Conservation (phyloP, 2,113 vertebrate genomes). For the Eudyptes chrysolophus region DNA sequence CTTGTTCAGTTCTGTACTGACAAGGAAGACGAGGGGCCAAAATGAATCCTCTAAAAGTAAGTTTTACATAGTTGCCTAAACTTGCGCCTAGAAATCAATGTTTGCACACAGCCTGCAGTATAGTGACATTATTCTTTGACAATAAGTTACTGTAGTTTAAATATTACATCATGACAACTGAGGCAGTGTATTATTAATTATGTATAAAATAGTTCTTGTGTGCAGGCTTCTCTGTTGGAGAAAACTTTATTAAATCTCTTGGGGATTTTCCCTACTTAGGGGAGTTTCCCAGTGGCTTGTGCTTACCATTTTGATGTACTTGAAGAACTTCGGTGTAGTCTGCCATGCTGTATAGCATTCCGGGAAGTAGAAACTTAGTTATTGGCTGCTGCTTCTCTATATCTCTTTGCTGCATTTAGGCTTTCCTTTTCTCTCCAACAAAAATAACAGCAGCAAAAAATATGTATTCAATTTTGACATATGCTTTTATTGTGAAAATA, state of each 20-base stretch:
- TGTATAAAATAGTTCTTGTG: neutral
- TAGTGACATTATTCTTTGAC: neutral
- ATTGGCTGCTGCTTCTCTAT: neutral
- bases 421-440: neutral
- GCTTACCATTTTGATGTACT: neutral
- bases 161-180: neutral
- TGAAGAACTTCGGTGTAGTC: neutral
- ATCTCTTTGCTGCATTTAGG: neutral
- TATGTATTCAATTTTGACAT: neutral
- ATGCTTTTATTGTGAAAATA: neutral
- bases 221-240: neutral
- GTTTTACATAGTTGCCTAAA: rapidly evolving
- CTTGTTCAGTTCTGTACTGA: neutral
- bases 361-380: neutral
- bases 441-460: neutral
- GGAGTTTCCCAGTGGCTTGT: neutral
- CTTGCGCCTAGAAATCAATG: neutral
- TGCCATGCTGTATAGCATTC: neutral
- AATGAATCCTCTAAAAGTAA: neutral
- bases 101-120: neutral
- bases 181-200: neutral
- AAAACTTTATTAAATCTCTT: neutral
- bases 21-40: neutral
- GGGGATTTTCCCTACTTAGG: neutral
- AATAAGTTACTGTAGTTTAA: neutral